Percentiles rank a stretch among this genome's conserved stretches.
Conservation (phyloP, 2,113 vertebrate genomes). For the Pedetes capensis region DNA sequence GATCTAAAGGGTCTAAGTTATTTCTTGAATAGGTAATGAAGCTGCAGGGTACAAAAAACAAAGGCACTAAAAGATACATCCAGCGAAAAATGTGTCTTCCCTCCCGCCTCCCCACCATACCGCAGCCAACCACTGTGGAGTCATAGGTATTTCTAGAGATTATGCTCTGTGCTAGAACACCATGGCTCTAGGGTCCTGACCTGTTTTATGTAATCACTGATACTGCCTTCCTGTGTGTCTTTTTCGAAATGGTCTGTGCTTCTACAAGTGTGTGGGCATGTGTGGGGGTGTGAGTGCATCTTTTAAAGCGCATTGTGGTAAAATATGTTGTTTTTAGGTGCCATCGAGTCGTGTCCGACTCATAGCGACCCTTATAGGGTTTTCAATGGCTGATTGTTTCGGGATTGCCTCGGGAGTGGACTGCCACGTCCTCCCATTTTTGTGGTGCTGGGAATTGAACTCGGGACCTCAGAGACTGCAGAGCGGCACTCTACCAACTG, state of each 20-base stretch:
- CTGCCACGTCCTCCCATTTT: too few species aligned
- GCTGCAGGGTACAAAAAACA: neutral
- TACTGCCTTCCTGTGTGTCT: neutral
- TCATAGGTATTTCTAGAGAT: neutral
- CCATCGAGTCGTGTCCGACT: too few species aligned
- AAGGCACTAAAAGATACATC: neutral
- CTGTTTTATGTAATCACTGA: neutral
- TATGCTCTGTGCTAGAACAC: accelerated
- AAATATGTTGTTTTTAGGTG: too few species aligned
- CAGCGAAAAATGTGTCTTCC: neutral
- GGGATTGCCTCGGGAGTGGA: too few species aligned
- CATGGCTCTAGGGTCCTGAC: neutral
- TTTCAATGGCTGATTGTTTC: too few species aligned
- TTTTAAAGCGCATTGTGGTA: neutral
- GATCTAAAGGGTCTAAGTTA: neutral
- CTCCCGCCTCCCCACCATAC: neutral
- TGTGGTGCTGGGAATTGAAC: too few species aligned
- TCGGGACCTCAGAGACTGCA: too few species aligned
- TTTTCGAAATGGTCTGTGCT: neutral
- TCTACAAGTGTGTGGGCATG: too few species aligned
- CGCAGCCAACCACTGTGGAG: neutral
- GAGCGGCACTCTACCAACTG: too few species aligned
- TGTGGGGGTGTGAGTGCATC: neutral
- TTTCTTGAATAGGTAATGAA: neutral
- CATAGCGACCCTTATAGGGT: too few species aligned